Evolutionary conservation across 2,888 invertebrate species (phyloP), one percentile per base, ranked within the genome.

Genomic region (Agonopterix alstromeriana): DNA sequence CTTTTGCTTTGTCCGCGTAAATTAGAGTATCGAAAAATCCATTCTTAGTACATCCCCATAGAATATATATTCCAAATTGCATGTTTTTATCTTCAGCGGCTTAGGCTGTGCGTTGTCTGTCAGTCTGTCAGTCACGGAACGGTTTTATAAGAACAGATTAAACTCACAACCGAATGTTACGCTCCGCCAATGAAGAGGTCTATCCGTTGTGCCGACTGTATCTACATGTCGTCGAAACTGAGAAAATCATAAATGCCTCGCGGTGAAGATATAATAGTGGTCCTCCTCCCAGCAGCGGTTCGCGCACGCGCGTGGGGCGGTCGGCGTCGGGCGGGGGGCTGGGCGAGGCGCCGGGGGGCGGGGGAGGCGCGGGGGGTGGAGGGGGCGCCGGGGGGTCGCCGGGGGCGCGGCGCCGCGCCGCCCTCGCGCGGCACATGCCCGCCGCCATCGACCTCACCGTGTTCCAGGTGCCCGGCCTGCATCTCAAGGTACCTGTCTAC

Each of bases 391-490:
- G 61, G 14, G 54, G 70, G 42, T 72, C 76, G 49, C 73, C 66
- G 50, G 55, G 54, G 38, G 35, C 42, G n/a, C 35, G 43, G 17
- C 41, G 50, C 63, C 47, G 64, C 77, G 64, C 53, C 73, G 64
- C 49, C 54, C 49, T 53, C 57, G 53, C 77, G 61, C 56, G 74
- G 27, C 68, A 82, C 0, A 78, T 73, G 54, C 90, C 54, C 82
- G 92, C 73, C 73, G 92, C 47, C 90, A 64, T 93, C 0, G 96
- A 97, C 80, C 88, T 95, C 53, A 97, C 97, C 3, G 94, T 96
- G 53, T 97, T 97, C 81, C 93, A 96, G 60, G 96, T 97, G 73
- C 97, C 97, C 2, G 97, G 97, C 0, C 88, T 98, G 60, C 96
- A 97, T 74, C 95, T 97, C 36, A 96, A 96, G 90, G 27, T 27